Percentiles rank a stretch among this genome's conserved stretches.
Conservation (phyloP, 2,113 vertebrate species). For the Herpetotheres cachinnans region DNA sequence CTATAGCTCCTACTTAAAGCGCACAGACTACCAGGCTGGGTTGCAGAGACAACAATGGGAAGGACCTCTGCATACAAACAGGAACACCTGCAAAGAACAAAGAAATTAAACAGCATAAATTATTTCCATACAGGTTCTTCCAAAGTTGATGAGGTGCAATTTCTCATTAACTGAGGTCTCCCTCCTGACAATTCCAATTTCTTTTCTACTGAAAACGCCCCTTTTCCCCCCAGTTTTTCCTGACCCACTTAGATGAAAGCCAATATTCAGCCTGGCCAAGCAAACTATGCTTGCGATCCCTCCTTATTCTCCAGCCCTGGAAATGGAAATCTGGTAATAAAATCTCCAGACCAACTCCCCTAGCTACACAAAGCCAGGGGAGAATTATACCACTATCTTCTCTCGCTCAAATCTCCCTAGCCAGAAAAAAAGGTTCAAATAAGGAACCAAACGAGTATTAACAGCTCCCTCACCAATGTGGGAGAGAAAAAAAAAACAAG, state of each 20-base stretch:
- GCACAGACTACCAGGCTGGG: background rate
- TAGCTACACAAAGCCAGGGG: background rate
- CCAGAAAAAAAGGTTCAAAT: background rate
- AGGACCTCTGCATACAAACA: slow-evolving; percentile 22
- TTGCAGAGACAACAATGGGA: background rate
- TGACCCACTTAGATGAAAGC: slow-evolving; percentile 52
- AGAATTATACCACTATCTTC: background rate
- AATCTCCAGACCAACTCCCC: background rate
- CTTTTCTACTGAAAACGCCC: background rate
- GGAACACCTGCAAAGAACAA: slow-evolving; percentile 55
- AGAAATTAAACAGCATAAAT: slow-evolving; percentile 41
- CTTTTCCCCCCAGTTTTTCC: background rate
- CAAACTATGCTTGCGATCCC: background rate
- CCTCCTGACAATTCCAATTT: background rate
- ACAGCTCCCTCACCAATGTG: background rate
- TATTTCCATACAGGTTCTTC: slow-evolving; percentile 31
- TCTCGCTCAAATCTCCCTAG: background rate
- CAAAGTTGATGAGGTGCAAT: background rate
- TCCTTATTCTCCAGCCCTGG: background rate
- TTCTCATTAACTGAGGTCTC: slow-evolving; percentile 39
- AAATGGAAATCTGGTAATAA: slow-evolving; percentile 33
- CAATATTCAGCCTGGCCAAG: background rate
- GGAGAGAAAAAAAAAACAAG: background rate
- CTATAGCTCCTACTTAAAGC: background rate
- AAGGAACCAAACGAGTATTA: background rate